A percentile compares a stretch with the other conserved stretches of the same genome.
These are phyloP conservation scores for Neoniphon sammara DNA, from an alignment of 2,797 vertebrate species.

Conservation along the genomic window DNA sequence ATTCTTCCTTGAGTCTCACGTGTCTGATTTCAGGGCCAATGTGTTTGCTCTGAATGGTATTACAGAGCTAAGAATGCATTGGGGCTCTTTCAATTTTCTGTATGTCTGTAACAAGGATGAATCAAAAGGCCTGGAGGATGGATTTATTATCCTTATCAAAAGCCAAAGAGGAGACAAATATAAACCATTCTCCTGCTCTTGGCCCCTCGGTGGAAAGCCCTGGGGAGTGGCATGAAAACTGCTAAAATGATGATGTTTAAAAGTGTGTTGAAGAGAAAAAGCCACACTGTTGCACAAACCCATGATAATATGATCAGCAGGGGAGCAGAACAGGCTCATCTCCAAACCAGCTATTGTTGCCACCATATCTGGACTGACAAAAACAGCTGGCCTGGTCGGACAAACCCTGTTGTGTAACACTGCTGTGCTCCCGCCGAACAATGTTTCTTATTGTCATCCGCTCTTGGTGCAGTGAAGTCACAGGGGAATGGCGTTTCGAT, in stretches of 20 bases:
- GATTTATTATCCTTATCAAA: slow-evolving; percentile 75
- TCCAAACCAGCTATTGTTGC: slow-evolving; percentile 49
- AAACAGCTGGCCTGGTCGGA: not conserved
- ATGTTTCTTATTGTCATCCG: not conserved
- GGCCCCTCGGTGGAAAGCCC: slow-evolving; percentile 49
- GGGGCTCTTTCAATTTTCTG: slow-evolving; percentile 42
- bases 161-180: slow-evolving; percentile 70
- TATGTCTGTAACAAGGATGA: slow-evolving; percentile 48
- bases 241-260: slow-evolving; percentile 49
- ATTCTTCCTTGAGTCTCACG: slow-evolving; percentile 17
- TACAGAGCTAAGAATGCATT: slow-evolving; percentile 48
- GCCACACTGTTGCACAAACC: slow-evolving; percentile 24
- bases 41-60: slow-evolving; percentile 41
- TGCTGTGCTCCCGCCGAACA: slow-evolving; percentile 28
- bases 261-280: slow-evolving; percentile 47
- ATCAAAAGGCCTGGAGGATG: slow-evolving; percentile 53
- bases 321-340: slow-evolving; percentile 30
- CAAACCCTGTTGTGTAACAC: slow-evolving; percentile 35
- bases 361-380: slow-evolving; percentile 25
- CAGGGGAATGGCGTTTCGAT: not conserved
- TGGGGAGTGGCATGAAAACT: slow-evolving; percentile 43
- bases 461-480: not conserved
- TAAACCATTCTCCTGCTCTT: slow-evolving; percentile 60
- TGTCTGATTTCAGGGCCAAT: slow-evolving; percentile 43
- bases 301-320: slow-evolving; percentile 21